Evolutionary conservation across 1,140 invertebrate genomes (phyloP).

Genomic region (Triops cancriformis): DNA sequence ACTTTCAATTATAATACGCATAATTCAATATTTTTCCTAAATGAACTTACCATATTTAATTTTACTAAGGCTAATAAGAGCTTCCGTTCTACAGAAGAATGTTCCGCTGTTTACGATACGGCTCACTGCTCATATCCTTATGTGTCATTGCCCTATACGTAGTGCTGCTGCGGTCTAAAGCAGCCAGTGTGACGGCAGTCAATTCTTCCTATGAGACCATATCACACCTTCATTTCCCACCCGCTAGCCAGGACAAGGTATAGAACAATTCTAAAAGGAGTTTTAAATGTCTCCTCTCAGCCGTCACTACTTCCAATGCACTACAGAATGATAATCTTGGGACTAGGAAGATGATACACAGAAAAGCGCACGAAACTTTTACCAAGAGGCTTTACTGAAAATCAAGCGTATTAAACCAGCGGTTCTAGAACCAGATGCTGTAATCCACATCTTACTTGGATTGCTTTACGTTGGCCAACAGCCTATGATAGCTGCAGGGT

Average conservation of each 20-base stretch:
- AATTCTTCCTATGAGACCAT: not conserved
- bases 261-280: not conserved
- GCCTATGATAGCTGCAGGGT: conserved; percentile 24
- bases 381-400: not conserved
- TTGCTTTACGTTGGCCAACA: conserved; percentile 25
- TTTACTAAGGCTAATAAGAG: too few species aligned
- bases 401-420: not conserved
- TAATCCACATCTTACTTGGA: conserved; percentile 21
- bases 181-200: not conserved
- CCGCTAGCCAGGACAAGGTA: not conserved
- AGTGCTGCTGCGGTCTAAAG: not conserved
- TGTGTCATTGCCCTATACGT: not conserved
- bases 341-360: not conserved
- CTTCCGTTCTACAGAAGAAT: not conserved
- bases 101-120: not conserved
- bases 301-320: too few species aligned
- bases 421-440: not conserved
- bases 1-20: too few species aligned
- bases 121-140: not conserved
- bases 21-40: too few species aligned
- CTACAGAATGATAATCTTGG: not conserved
- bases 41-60: too few species aligned
- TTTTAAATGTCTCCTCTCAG: not conserved
- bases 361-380: not conserved
- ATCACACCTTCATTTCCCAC: not conserved